phyloP scores from a whole-genome alignment of 2,888 invertebrate species.

The Heteropelma amictum region DNA sequence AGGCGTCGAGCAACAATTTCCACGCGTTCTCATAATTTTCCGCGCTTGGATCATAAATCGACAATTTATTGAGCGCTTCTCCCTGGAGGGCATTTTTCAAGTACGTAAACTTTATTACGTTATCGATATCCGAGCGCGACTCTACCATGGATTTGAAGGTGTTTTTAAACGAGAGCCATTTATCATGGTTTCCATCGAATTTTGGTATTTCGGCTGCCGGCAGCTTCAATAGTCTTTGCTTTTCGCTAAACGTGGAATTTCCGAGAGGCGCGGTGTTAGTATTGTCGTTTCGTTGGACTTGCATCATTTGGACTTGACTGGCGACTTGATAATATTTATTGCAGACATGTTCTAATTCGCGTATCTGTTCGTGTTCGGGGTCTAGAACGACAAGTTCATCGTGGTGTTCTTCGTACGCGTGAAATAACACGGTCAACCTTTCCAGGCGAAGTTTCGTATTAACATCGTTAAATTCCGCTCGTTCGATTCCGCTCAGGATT shows the following conservation, averaged over 20 bases:
- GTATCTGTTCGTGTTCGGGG: neutral
- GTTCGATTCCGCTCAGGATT: neutral
- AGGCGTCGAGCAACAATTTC: constrained; percentile 25
- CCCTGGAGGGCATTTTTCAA: constrained; percentile 33
- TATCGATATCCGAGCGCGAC: constrained; percentile 39
- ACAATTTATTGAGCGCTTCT: constrained; percentile 36
- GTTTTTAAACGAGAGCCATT: constrained; percentile 49
- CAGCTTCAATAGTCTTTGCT: constrained; percentile 30
- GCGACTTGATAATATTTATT: constrained; percentile 8
- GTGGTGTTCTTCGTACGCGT: constrained; percentile 9
- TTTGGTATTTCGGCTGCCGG: constrained; percentile 43
- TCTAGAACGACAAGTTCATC: constrained; percentile 15
- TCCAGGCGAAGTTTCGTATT: constrained; percentile 9
- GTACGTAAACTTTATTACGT: constrained; percentile 47
- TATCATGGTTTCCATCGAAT: constrained; percentile 53
- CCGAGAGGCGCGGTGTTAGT: neutral
- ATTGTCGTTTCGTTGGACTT: neutral
- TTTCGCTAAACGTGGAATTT: constrained; percentile 32
- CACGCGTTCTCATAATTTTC: constrained; percentile 49
- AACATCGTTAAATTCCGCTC: neutral
- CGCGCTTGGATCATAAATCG: constrained; percentile 31
- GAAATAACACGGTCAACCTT: neutral
- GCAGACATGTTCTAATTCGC: neutral
- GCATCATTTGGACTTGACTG: neutral
- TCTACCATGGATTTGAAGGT: constrained; percentile 46